Conservation (phyloP, 2,113 vertebrate species). For the Athene cunicularia region DNA sequence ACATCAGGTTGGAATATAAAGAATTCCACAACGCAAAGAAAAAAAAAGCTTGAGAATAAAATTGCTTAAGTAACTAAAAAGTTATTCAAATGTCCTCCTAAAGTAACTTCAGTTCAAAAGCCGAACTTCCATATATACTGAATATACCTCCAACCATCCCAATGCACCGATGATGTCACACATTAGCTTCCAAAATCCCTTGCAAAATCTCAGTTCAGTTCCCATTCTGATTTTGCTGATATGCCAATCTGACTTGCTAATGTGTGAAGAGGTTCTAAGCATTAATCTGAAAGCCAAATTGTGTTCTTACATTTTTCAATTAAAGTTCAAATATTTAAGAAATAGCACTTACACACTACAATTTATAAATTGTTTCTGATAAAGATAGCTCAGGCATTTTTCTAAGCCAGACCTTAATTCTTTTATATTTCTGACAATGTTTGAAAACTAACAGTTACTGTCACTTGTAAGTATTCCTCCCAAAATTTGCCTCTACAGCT, state of each 20-base stretch:
- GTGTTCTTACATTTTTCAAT: neutral
- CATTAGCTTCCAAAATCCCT: neutral
- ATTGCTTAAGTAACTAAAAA: neutral
- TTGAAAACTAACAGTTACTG: neutral
- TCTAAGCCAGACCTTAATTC: neutral
- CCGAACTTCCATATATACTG: neutral
- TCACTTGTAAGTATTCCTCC: neutral
- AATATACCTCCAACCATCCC: neutral
- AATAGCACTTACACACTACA: neutral
- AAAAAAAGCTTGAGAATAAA: neutral
- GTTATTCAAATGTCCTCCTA: neutral
- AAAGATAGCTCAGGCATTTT: neutral
- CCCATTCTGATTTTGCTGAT: neutral
- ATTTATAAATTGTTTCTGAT: neutral
- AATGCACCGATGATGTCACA: neutral
- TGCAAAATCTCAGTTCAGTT: neutral
- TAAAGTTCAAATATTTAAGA: neutral
- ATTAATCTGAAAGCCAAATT: neutral
- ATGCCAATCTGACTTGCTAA: neutral
- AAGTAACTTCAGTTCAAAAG: neutral
- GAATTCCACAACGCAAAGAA: neutral
- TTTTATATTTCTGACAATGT: neutral
- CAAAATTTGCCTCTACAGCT: neutral
- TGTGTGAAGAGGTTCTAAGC: neutral
- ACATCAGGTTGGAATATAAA: neutral